phyloP scores from a whole-genome alignment of 2,888 invertebrate genomes.

The Aporophyla lueneburgensis region DNA sequence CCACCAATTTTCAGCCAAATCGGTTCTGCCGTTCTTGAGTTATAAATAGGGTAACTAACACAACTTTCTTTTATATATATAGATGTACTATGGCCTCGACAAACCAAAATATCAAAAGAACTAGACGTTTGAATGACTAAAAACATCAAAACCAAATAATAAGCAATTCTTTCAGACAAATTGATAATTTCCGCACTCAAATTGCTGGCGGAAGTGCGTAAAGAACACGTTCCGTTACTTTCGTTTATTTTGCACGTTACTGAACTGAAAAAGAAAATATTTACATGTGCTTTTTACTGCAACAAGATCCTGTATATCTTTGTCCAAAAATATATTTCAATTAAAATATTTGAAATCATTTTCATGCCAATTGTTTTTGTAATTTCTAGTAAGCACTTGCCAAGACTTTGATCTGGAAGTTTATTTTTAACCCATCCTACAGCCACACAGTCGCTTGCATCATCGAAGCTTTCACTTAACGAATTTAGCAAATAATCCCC shows the following conservation, averaged over 20 bases:
- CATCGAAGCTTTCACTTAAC: constrained; percentile 52
- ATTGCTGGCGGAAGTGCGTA: constrained; percentile 30
- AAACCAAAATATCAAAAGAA: constrained; percentile 4
- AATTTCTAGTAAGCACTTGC: constrained; percentile 14
- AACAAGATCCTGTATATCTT: constrained; percentile 6
- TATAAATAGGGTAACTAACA: no score
- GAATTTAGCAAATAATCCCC: constrained; percentile 50
- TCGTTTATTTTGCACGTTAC: constrained; percentile 16
- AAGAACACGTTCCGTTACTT: constrained; percentile 10
- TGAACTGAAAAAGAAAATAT: constrained; percentile 3
- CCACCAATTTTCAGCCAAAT: no score
- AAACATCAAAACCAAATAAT: constrained; percentile 14
- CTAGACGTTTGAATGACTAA: neutral
- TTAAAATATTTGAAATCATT: constrained; percentile 13
- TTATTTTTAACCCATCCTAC: constrained; percentile 40
- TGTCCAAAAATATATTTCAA: constrained; percentile 18
- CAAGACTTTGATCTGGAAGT: constrained; percentile 40
- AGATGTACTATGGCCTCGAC: no score
- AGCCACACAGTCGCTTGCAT: constrained; percentile 43
- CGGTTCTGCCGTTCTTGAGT: no score
- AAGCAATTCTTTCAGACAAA: constrained; percentile 7
- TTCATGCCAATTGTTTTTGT: constrained; percentile 36
- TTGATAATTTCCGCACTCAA: constrained; percentile 32
- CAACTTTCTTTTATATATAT: no score
- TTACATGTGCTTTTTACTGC: neutral